Evolutionary conservation across 30 jellyfish, hydroid and myxozoan genomes (phyloP).

Genomic region (Aurelia aurita): DNA sequence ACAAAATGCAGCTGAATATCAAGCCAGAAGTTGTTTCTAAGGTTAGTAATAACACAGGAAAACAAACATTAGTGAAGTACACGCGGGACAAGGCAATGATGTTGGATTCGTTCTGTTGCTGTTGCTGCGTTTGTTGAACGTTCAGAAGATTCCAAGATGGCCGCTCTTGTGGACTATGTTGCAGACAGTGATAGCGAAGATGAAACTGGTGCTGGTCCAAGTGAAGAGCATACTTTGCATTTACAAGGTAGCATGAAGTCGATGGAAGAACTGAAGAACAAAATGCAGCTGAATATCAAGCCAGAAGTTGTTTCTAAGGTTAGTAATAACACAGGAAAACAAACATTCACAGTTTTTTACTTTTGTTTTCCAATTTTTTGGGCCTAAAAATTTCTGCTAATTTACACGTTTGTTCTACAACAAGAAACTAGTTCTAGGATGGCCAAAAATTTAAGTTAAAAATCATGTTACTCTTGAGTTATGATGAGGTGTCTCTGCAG

Average conservation of each 20-base stretch:
- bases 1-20: slow-evolving; percentile 41
- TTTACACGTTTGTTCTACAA: too few relatives aligned
- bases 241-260: slow-evolving; percentile 35
- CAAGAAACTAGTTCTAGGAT: too few relatives aligned
- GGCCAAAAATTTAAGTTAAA: too few relatives aligned
- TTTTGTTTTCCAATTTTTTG: too few relatives aligned
- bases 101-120: too few relatives aligned
- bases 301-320: slow-evolving; percentile 69
- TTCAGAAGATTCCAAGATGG: slow-evolving; percentile 47
- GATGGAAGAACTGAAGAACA: slow-evolving; percentile 53
- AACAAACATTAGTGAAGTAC: not conserved
- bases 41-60: slow-evolving; percentile 11
- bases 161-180: slow-evolving; percentile 59
- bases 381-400: too few relatives aligned
- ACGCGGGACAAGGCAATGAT: not conserved
- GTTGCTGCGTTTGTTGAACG: too few relatives aligned
- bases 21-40: slow-evolving; percentile 59
- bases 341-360: too few relatives aligned
- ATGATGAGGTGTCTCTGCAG: too few relatives aligned
- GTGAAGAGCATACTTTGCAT: slow-evolving; percentile 46
- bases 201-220: not conserved
- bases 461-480: too few relatives aligned
- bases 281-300: slow-evolving; percentile 43
- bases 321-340: too few relatives aligned
- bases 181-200: slow-evolving; percentile 69